Conservation (phyloP, 2,113 vertebrate genomes). For the Megaptera novaeangliae region DNA sequence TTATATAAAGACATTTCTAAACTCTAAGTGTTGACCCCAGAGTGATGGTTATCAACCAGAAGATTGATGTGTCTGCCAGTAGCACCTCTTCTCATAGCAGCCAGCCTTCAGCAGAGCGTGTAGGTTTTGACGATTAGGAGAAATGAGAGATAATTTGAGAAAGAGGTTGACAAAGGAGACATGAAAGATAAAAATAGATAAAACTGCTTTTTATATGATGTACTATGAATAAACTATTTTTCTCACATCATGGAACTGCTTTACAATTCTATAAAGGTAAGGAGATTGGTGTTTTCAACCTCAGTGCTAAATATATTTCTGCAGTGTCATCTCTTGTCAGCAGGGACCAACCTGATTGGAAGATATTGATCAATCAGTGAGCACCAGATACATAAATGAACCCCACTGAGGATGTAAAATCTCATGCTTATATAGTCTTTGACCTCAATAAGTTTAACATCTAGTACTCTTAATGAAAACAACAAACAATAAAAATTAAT, state of each 20-base stretch:
- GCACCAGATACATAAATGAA: conserved; percentile 20
- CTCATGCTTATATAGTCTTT: neutral
- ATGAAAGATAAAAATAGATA: conserved; percentile 8
- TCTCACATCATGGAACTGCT: neutral
- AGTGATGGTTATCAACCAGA: neutral
- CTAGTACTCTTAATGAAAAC: conserved; percentile 21
- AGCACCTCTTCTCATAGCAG: neutral
- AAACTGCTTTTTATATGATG: conserved; percentile 26
- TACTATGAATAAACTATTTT: conserved; percentile 22
- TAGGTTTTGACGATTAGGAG: neutral
- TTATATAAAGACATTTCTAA: conserved; percentile 23
- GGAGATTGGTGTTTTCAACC: conserved; percentile 21
- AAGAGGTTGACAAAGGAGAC: conserved; percentile 6
- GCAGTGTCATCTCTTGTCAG: conserved; percentile 64
- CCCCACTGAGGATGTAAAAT: neutral
- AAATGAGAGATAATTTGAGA: conserved; percentile 36
- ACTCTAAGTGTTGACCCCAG: neutral
- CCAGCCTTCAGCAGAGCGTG: neutral
- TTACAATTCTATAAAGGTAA: conserved; percentile 36
- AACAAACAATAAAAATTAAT: neutral
- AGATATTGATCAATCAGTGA: conserved; percentile 31
- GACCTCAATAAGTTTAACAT: neutral
- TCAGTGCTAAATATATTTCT: conserved; percentile 33
- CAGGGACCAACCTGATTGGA: conserved; percentile 24
- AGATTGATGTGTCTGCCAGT: neutral